Conservation (phyloP, 1,140 invertebrate species). For the Zaprionus kolodkinae region DNA sequence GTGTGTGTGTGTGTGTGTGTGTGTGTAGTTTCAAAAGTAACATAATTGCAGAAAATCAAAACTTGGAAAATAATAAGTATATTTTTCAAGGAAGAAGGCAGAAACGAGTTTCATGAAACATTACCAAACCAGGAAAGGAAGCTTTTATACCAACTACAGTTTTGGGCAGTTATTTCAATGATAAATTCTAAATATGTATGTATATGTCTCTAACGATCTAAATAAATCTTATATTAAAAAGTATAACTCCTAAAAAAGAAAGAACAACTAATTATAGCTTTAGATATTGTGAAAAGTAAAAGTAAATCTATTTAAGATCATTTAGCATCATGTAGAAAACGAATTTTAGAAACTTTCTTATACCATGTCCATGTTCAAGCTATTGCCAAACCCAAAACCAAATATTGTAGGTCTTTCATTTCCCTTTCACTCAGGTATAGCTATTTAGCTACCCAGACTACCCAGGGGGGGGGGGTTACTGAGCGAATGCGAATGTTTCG, state of each 20-base stretch:
- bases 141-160: not conserved
- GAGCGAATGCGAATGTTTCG: not conserved
- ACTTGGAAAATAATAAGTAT: constrained; percentile 26
- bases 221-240: no score
- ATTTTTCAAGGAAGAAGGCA: constrained; percentile 31
- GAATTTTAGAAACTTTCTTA: constrained; percentile 51
- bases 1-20: no score
- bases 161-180: not conserved
- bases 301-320: no score
- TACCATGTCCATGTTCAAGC: constrained; percentile 38
- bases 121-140: constrained; percentile 9
- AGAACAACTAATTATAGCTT: no score
- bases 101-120: constrained; percentile 15
- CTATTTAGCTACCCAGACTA: not conserved
- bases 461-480: not conserved
- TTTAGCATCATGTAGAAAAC: constrained; percentile 38
- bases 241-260: no score
- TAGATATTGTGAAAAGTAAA: constrained; percentile 34
- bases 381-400: constrained; percentile 31
- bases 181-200: not conserved
- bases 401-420: constrained; percentile 42
- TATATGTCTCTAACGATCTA: not conserved
- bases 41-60: constrained; percentile 24
- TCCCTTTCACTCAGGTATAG: constrained; percentile 52
- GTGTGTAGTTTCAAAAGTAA: constrained; percentile 28